phyloP scores from a whole-genome alignment of 2,797 vertebrate species.

The Semaprochilodus insignis region DNA sequence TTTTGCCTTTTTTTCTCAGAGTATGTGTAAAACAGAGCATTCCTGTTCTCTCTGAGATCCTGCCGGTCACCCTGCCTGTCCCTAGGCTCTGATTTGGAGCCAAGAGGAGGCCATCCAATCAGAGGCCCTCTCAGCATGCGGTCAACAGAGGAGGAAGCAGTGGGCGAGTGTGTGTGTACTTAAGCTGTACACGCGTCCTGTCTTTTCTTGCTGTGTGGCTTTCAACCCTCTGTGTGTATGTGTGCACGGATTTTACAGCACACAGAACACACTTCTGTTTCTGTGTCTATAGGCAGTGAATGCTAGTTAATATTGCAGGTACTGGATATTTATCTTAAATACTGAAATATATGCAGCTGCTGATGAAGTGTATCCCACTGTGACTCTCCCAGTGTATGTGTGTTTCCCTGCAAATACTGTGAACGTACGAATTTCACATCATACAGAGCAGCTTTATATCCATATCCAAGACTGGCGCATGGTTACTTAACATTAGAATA shows the following conservation, averaged over 20 bases:
- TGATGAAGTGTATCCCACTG: neutral
- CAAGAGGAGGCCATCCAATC: conserved; percentile 35
- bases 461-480: too few species aligned
- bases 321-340: neutral
- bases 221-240: conserved; percentile 51
- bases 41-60: conserved; percentile 30
- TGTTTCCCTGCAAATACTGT: neutral
- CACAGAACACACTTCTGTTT: neutral
- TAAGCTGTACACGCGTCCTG: conserved; percentile 31
- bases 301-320: neutral
- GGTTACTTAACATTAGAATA: too few species aligned
- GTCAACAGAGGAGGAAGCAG: conserved; percentile 37
- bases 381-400: neutral
- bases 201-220: conserved; percentile 36
- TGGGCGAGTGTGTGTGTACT: conserved; percentile 45
- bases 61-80: conserved; percentile 42
- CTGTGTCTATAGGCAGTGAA: neutral
- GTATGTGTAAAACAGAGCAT: conserved; percentile 43
- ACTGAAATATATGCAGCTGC: neutral
- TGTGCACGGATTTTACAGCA: conserved; percentile 18
- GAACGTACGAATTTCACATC: too few species aligned
- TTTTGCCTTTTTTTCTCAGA: conserved; percentile 38
- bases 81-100: conserved; percentile 37
- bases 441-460: too few species aligned
- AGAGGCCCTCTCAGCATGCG: conserved; percentile 18